Base-by-base conservation (phyloP, 2,888 invertebrate genomes). In the Myathropa florea region DNA sequence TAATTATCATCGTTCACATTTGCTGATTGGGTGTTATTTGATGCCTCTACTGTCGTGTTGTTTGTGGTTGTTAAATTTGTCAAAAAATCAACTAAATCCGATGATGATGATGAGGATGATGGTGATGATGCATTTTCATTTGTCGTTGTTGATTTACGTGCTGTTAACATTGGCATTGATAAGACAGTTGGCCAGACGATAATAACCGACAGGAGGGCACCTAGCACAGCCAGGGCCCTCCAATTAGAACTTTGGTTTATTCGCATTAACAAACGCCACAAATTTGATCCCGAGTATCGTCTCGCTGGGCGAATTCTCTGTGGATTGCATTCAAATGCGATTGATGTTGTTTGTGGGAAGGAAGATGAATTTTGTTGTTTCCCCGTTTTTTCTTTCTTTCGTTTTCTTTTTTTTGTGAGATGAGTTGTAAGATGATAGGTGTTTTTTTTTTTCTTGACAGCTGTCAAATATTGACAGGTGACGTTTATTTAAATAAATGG, bases 201-300 rank as follows among this genome's bases (percentile, higher is more conserved):
- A 83, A 92, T 90, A 88, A 91, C 90, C 90, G 92, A 90, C 86
- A 93, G 92, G 93, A 93, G 92, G 92, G 93, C 93, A 91, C 92
- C 92, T 90, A 92, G 91, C 92, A 91, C 90, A 89, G 93, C 93
- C 91, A 93, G 93, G 93, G 93, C 93, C 91, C 92, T 91, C 91
- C 91, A 91, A 89, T 90, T 90, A 90, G 91, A 90, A 89, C 91
- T 91, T 89, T 90, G 91, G 90, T 90, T 92, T 90, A 90, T 92
- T 90, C 91, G 91, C 92, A 93, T 92, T 91, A 91, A 92, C 90
- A 89, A 91, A 90, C 86, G 82, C 75, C 88, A 82, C 83, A 82
- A 73, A 81, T 65, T 65, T 83, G 78, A 78, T 75, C 68, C 82
- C 82, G 86, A 86, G 83, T 86, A 75, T 83, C 75, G 70, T 83